phyloP scores from a whole-genome alignment of 2,797 vertebrate species.

The Lacerta viridis region DNA sequence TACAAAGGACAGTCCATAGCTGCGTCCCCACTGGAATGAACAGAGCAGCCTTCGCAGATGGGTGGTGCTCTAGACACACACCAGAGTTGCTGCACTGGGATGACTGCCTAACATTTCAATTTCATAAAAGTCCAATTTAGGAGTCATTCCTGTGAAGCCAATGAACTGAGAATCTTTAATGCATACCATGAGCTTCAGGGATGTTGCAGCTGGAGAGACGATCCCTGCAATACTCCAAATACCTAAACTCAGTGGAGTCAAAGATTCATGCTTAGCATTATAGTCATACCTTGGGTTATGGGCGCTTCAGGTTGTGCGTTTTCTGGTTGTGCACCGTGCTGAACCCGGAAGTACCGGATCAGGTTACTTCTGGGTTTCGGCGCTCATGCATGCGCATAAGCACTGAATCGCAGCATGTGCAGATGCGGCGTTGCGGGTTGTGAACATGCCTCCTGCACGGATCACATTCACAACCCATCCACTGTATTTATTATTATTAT shows the following conservation, averaged over 20 bases:
- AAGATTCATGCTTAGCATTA: not conserved
- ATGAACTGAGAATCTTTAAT: slow-evolving; percentile 18
- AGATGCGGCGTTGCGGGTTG: no score
- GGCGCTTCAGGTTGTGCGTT: no score
- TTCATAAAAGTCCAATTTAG: not conserved
- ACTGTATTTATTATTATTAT: no score
- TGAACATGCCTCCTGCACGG: no score
- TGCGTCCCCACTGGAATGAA: not conserved
- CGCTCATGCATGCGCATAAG: no score
- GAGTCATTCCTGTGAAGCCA: not conserved
- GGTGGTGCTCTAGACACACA: not conserved
- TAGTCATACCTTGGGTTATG: no score
- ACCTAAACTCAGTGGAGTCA: not conserved
- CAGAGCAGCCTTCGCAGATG: not conserved
- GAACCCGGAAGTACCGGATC: no score
- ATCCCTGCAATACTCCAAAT: not conserved
- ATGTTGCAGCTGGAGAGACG: not conserved
- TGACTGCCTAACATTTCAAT: not conserved
- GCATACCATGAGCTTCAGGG: not conserved
- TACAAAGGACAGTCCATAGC: not conserved
- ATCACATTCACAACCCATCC: no score
- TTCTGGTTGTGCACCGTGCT: no score
- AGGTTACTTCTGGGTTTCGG: no score
- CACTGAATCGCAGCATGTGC: no score
- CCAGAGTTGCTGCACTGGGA: not conserved